Conservation (phyloP, 30 jellyfish, hydroid and myxozoan genomes). For the Aurelia coerulea region DNA sequence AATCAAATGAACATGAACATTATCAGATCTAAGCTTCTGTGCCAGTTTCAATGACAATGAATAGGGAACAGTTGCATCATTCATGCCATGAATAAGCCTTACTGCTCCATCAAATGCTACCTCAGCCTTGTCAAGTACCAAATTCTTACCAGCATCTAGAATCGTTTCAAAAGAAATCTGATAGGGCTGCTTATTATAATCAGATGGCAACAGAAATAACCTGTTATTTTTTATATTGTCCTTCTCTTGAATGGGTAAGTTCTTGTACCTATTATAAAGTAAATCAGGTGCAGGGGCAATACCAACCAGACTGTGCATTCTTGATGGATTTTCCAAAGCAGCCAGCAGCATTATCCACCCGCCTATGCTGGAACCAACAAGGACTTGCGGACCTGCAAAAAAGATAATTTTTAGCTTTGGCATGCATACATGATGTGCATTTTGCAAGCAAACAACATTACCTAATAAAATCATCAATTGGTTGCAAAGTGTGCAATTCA, state of each 20-base stretch:
- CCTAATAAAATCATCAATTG: no score
- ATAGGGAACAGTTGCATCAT: slow-evolving; percentile 78
- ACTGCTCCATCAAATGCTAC: slow-evolving; percentile 65
- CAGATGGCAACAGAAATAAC: slow-evolving; percentile 42
- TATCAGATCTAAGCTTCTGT: slow-evolving; percentile 38
- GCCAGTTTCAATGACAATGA: slow-evolving; percentile 55
- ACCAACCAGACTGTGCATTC: slow-evolving; percentile 69
- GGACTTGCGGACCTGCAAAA: slow-evolving; percentile 70
- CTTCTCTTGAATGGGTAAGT: slow-evolving; percentile 40
- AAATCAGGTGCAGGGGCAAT: slow-evolving; percentile 85
- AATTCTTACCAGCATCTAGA: slow-evolving; percentile 45
- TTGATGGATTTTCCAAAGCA: slow-evolving; percentile 62
- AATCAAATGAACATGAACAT: slow-evolving; percentile 53
- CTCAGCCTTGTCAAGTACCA: slow-evolving; percentile 29
- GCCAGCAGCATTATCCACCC: slow-evolving; percentile 79
- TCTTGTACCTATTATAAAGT: slow-evolving; percentile 52
- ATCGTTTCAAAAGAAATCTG: slow-evolving; percentile 27
- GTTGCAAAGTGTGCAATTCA: no score
- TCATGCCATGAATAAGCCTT: slow-evolving; percentile 77
- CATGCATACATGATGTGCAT: no score
- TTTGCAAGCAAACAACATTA: no score
- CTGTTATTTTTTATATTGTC: slow-evolving; percentile 14
- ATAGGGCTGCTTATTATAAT: slow-evolving; percentile 24
- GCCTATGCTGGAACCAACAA: slow-evolving; percentile 88
- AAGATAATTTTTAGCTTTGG: not conserved